Conservation (phyloP, 2,113 vertebrate species). For the Malurus cyaneus region DNA sequence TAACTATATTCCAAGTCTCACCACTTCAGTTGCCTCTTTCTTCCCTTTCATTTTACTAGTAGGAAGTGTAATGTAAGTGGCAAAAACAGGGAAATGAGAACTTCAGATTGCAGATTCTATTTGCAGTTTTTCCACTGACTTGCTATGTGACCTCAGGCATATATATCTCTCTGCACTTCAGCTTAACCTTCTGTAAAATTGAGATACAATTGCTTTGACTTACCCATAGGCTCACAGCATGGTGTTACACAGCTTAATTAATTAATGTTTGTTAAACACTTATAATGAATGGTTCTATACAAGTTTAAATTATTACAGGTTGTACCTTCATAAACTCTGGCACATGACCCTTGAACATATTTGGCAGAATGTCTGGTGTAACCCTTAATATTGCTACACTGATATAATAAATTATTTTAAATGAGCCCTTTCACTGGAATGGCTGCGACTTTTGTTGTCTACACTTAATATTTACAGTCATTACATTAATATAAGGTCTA, state of each 20-base stretch:
- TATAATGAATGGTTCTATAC: neutral
- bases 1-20: slow-evolving; percentile 29
- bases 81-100: slow-evolving; percentile 43
- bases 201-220: slow-evolving; percentile 39
- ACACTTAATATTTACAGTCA: slow-evolving; percentile 28
- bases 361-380: neutral
- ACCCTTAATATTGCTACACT: neutral
- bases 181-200: slow-evolving; percentile 52
- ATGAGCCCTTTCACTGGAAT: neutral
- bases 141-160: slow-evolving; percentile 50
- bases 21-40: neutral
- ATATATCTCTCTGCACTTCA: slow-evolving; percentile 35
- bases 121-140: slow-evolving; percentile 47
- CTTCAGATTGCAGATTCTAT: slow-evolving; percentile 22
- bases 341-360: neutral
- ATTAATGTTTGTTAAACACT: slow-evolving; percentile 45
- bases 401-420: slow-evolving; percentile 28
- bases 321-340: slow-evolving; percentile 10
- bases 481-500: slow-evolving; percentile 7
- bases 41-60: slow-evolving; percentile 16
- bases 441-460: neutral
- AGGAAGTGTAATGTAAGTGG: slow-evolving; percentile 40
- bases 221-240: slow-evolving; percentile 9
- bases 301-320: slow-evolving; percentile 11
- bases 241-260: slow-evolving; percentile 41